Percentiles rank a stretch among this genome's conserved stretches.
Evolutionary conservation across 2,113 vertebrate species (phyloP).

Genomic region (Thunnus thynnus): DNA sequence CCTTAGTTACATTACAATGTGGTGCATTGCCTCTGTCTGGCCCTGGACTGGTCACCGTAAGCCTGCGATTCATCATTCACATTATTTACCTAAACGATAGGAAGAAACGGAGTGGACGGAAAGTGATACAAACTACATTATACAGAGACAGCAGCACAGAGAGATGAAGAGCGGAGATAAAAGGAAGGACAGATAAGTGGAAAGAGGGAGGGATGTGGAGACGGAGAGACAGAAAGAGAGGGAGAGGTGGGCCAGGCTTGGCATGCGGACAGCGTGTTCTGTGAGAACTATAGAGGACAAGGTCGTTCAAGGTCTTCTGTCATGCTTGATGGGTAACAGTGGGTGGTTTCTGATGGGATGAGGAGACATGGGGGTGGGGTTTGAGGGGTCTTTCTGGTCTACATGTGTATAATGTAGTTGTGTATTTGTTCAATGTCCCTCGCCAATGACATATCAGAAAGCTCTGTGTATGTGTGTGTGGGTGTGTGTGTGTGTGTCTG

Average conservation of each 20-base stretch:
- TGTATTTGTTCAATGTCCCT: not conserved
- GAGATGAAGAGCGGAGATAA: conserved; percentile 57
- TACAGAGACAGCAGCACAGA: conserved; percentile 43
- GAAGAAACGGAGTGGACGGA: conserved; percentile 59
- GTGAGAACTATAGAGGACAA: conserved; percentile 62
- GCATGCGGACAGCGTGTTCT: conserved; percentile 57
- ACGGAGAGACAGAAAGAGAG: not conserved
- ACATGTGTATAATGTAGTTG: conserved; percentile 16
- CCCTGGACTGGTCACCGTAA: conserved; percentile 8
- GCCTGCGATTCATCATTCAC: conserved; percentile 55
- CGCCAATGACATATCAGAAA: not conserved
- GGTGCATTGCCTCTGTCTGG: not conserved
- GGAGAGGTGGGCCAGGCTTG: conserved; percentile 63
- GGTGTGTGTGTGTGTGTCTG: not conserved
- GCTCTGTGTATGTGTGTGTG: not conserved
- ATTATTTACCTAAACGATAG: conserved; percentile 58
- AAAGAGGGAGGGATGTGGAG: conserved; percentile 24
- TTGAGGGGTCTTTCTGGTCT: conserved; percentile 26
- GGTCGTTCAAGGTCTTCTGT: conserved; percentile 76
- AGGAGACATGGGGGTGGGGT: not conserved
- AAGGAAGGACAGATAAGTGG: conserved; percentile 58
- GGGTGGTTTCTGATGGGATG: conserved; percentile 38
- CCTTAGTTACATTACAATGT: conserved; percentile 16
- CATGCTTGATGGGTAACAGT: conserved; percentile 54
- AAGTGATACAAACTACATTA: conserved; percentile 69